Evolutionary conservation across 2,888 invertebrate genomes (phyloP).

Genomic region (Agrochola lychnidis): DNA sequence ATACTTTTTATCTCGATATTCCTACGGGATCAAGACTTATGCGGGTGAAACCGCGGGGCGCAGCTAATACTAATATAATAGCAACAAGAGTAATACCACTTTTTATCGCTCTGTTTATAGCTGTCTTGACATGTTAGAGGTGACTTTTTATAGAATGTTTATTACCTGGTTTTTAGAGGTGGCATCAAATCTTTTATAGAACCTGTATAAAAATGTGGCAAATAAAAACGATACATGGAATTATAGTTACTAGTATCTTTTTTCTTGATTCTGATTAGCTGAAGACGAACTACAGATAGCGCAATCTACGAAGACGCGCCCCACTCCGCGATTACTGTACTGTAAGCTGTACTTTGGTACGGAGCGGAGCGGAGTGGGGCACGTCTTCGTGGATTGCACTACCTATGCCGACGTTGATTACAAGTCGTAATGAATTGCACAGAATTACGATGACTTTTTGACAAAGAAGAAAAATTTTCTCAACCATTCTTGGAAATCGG

Average conservation of each 20-base stretch:
- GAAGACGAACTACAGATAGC: background rate
- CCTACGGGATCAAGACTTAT: no score
- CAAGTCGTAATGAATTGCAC: no score
- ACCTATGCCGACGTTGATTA: background rate
- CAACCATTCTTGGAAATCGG: no score
- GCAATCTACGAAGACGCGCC: no score
- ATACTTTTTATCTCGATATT: no score
- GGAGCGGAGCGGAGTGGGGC: no score
- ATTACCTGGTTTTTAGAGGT: conserved; percentile 40
- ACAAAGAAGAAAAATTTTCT: no score
- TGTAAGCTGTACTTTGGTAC: no score
- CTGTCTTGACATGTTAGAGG: conserved; percentile 35
- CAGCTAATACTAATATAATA: background rate
- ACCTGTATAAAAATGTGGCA: conserved; percentile 1
- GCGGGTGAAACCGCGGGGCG: no score
- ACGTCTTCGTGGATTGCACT: no score
- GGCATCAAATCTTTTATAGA: conserved; percentile 49
- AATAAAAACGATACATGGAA: conserved; percentile 10
- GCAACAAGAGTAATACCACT: conserved; percentile 13
- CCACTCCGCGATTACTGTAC: no score
- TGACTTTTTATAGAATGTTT: conserved; percentile 53
- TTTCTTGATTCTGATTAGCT: background rate
- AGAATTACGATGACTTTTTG: background rate
- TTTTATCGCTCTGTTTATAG: conserved; percentile 40
- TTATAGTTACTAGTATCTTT: background rate